These are phyloP conservation scores for Hyalella azteca DNA, from an alignment of 2,888 invertebrate species.

Conservation along the genomic window DNA sequence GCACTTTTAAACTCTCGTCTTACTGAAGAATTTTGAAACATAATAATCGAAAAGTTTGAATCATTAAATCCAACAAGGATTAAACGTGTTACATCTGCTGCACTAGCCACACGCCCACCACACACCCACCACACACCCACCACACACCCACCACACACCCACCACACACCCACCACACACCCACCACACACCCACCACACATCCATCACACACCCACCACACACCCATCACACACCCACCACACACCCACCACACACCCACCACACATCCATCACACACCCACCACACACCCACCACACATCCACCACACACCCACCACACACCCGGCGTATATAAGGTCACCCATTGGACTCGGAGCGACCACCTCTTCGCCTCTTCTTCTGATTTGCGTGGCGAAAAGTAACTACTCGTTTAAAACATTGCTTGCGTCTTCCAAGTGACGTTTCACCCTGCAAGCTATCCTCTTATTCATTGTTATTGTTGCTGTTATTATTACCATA, in stretches of 20 bases:
- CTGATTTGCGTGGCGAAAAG: background rate
- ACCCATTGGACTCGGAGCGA: no score
- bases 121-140: background rate
- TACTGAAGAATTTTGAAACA: background rate
- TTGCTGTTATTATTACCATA: background rate
- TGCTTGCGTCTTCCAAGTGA: constrained; percentile 8
- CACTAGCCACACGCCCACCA: background rate
- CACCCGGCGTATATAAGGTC: background rate
- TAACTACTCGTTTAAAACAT: constrained; percentile 29
- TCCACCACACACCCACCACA: background rate
- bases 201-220: background rate
- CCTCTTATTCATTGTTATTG: constrained; percentile 28
- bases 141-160: background rate
- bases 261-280: background rate
- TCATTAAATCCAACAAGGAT: background rate
- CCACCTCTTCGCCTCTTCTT: background rate
- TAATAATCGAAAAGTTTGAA: no score
- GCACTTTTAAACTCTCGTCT: no score
- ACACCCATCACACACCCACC: background rate
- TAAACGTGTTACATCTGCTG: background rate
- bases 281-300: background rate
- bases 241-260: background rate
- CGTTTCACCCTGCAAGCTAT: constrained; percentile 27
- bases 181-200: background rate
- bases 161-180: background rate